Conservation (phyloP, 2,113 vertebrate species). For the Crotalus horridus region DNA sequence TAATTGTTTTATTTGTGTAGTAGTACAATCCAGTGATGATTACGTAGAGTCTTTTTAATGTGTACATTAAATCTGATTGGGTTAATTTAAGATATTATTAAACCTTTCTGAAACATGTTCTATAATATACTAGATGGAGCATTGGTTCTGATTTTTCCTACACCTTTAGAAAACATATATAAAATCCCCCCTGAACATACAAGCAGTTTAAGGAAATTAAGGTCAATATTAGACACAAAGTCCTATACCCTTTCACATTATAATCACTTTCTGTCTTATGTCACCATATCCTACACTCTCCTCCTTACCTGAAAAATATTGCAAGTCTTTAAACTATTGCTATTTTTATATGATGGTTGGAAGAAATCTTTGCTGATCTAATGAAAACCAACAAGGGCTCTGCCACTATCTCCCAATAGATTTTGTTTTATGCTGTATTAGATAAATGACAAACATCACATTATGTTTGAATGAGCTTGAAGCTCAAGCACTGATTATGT, state of each 20-base stretch:
- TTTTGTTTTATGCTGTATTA: background rate
- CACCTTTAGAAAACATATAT: background rate
- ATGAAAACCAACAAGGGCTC: background rate
- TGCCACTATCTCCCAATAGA: background rate
- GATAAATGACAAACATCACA: background rate
- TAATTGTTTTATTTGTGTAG: background rate
- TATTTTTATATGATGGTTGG: background rate
- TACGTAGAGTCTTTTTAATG: background rate
- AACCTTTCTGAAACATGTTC: background rate
- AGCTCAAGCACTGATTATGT: background rate
- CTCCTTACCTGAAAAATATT: background rate
- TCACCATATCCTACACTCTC: background rate
- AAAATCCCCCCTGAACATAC: background rate
- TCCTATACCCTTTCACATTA: background rate
- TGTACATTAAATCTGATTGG: background rate
- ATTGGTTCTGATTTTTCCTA: background rate
- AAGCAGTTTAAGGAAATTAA: background rate
- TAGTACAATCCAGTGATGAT: background rate
- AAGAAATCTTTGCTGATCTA: background rate
- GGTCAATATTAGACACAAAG: background rate
- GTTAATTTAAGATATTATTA: background rate
- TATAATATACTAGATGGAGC: background rate
- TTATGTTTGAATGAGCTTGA: background rate
- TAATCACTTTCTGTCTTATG: background rate
- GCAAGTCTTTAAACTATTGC: background rate